Conservation (phyloP, 2,888 invertebrate genomes). For the Ligdia adustata region DNA sequence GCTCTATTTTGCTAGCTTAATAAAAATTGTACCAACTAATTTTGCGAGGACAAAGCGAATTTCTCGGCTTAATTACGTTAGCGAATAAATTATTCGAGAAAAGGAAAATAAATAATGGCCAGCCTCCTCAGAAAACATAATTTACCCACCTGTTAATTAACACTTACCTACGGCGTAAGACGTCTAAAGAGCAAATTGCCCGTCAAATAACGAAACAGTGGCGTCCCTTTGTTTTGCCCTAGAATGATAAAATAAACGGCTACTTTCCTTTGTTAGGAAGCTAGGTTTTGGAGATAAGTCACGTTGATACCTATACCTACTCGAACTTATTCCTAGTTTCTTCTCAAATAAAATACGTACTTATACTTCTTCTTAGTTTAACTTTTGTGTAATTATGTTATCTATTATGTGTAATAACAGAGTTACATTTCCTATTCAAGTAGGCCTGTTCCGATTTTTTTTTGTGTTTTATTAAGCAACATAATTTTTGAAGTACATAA, state of each 20-base stretch:
- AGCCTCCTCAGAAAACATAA: conserved; percentile 31
- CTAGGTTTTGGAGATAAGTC: not conserved
- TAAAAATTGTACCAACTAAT: conserved; percentile 17
- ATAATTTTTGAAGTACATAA: conserved; percentile 9
- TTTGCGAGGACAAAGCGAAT: conserved; percentile 23
- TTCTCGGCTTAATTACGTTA: conserved; percentile 33
- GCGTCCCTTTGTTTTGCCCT: conserved; percentile 10
- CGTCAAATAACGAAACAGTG: conserved; percentile 27
- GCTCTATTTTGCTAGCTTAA: not conserved
- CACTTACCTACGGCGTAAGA: conserved; percentile 30
- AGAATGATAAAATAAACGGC: conserved; percentile 6
- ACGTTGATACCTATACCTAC: not conserved
- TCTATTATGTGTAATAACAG: too few relatives aligned
- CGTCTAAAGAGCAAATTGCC: conserved; percentile 31
- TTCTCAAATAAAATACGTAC: too few relatives aligned
- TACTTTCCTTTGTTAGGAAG: not conserved
- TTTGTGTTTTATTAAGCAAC: not conserved
- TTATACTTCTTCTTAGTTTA: too few relatives aligned
- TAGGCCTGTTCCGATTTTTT: too few relatives aligned
- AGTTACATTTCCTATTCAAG: too few relatives aligned
- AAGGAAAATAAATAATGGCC: conserved; percentile 32
- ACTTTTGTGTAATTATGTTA: too few relatives aligned
- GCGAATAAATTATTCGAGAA: conserved; percentile 35
- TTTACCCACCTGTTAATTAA: conserved; percentile 37
- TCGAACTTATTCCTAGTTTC: too few relatives aligned